Percentiles rank a stretch among this genome's conserved stretches.
Evolutionary conservation across 2,113 vertebrate species (phyloP).

Genomic region (Semnopithecus entellus): DNA sequence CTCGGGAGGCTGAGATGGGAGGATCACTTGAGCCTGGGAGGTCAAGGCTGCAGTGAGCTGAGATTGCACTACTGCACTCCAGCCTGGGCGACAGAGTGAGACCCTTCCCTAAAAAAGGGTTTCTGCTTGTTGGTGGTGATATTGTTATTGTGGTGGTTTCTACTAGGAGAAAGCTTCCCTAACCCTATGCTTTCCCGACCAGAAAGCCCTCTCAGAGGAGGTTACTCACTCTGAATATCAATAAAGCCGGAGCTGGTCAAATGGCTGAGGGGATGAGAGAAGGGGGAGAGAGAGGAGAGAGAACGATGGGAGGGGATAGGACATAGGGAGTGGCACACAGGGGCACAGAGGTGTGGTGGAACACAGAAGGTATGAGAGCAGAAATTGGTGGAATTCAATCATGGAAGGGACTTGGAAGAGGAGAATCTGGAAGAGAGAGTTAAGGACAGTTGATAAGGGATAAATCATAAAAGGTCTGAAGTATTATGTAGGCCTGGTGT

Average conservation of each 20-base stretch:
- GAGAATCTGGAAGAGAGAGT: neutral
- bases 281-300: neutral
- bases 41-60: too few relatives aligned
- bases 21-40: too few relatives aligned
- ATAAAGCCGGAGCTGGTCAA: neutral
- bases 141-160: neutral
- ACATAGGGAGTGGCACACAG: neutral
- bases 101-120: neutral
- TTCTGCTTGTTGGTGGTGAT: neutral
- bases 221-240: neutral
- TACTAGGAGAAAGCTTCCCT: neutral
- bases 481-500: neutral
- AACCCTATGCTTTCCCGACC: neutral
- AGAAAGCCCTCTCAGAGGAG: neutral
- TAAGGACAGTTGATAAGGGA: neutral
- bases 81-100: too few relatives aligned
- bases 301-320: neutral
- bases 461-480: neutral
- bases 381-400: neutral
- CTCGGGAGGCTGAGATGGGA: too few relatives aligned
- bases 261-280: neutral
- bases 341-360: too few relatives aligned
- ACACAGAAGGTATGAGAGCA: neutral
- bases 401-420: neutral
- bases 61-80: too few relatives aligned